phyloP scores from a whole-genome alignment of 2,113 vertebrate genomes.

The Danionella cerebrum region DNA sequence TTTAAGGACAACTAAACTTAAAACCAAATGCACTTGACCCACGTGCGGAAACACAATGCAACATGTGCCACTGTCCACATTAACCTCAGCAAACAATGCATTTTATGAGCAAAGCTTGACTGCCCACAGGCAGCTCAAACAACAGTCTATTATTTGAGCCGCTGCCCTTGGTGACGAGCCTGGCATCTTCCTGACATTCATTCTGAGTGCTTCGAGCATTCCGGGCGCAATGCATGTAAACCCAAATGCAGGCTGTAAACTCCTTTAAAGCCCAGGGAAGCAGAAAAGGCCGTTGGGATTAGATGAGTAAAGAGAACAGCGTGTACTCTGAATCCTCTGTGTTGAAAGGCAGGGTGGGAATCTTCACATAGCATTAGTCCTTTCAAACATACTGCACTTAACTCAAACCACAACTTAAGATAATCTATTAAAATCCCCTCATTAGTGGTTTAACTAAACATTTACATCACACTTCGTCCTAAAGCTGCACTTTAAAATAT shows the following conservation, averaged over 20 bases:
- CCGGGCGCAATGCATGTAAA: neutral
- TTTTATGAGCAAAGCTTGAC: conserved; percentile 2
- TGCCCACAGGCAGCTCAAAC: conserved; percentile 11
- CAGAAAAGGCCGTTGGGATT: conserved; percentile 12
- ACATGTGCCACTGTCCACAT: neutral
- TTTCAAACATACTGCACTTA: neutral
- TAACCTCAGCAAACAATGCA: neutral
- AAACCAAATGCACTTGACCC: neutral
- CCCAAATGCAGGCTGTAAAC: neutral
- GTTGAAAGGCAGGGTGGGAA: neutral
- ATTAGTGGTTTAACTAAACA: no score
- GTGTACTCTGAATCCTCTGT: conserved; percentile 2
- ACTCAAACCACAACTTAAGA: neutral
- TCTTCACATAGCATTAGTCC: conserved; percentile 1
- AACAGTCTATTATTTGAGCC: neutral
- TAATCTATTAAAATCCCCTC: no score
- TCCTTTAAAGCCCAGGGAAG: conserved; percentile 5
- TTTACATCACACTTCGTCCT: neutral
- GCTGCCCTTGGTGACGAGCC: neutral
- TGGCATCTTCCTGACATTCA: conserved; percentile 9
- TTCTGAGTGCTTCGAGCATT: neutral
- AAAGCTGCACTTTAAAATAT: no score
- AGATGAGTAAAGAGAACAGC: neutral
- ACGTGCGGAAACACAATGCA: neutral
- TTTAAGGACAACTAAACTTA: no score